Base-by-base conservation (phyloP, 2,888 invertebrate species). In the Tinea semifulvella region DNA sequence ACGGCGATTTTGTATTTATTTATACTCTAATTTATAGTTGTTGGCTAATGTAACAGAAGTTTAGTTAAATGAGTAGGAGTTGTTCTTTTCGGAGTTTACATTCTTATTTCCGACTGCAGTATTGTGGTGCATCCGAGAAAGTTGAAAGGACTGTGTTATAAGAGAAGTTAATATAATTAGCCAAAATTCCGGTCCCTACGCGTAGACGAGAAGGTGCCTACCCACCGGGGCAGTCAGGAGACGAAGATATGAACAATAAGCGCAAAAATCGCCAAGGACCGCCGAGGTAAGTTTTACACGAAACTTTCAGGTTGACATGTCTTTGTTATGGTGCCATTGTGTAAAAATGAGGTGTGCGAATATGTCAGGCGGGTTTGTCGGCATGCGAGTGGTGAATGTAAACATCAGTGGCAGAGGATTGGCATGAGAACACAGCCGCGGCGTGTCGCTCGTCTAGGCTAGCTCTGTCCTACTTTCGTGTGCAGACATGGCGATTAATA, bases 101-200 rank as follows among this genome's bases (percentile, higher is more conserved):
- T 66, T 77, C 68, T 53, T 77, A 77, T 69, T 36, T 71, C 67
- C 72, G 72, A 75, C 75, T 81, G 81, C 81, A 81, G 73, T 77
- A 75, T 72, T 65, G 79, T 81, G 81, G 79, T 81, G 81, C 81
- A 81, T 81, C 75, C 77, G 80, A 79, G 81, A 80, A 80, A 80
- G 80, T 80, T 80, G 80, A 80, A 77, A 79, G 77, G 77, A 81
- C 79, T 79, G 77, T 80, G 77, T 80, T 80, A 76, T 36, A 36
- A 36, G 18, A 79, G 75, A 79, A 76, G 80, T 72, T 72, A 73
- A 71, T 72, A 72, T 67, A 81, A 81, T 75, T 77, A 67, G 76
- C 85, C 89, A 90, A 90, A 89, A 90, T 90, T 90, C 89, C 90
- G 89, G 89, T 89, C 88, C 89, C 89, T 80, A 89, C 89, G 86